Conservation (phyloP, 2,888 invertebrate genomes). For the Maniola hyperantus region DNA sequence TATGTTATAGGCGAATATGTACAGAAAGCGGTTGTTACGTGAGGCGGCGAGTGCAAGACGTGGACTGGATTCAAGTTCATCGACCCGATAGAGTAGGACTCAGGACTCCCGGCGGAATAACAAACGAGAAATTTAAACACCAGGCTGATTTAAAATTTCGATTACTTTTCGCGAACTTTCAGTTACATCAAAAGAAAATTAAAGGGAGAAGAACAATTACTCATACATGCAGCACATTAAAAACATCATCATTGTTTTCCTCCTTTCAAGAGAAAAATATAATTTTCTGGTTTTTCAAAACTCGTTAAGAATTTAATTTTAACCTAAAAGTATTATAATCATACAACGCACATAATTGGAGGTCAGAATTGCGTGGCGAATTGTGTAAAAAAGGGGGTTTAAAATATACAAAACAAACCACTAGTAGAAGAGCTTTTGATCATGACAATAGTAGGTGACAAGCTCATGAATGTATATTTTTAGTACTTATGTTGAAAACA, state of each 20-base stretch:
- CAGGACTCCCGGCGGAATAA: conserved; percentile 77
- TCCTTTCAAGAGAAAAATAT: neutral
- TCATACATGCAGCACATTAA: neutral
- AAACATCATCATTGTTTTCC: neutral
- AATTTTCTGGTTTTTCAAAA: neutral
- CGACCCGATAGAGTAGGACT: conserved; percentile 74
- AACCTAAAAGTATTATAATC: too few species aligned
- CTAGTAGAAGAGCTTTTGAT: too few species aligned
- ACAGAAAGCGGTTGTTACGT: conserved; percentile 76
- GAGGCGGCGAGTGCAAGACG: conserved; percentile 74
- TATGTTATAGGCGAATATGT: conserved; percentile 43
- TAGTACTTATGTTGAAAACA: too few species aligned
- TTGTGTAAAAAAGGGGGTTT: neutral
- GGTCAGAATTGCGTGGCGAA: neutral
- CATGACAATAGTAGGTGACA: too few species aligned
- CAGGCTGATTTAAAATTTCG: conserved; percentile 32
- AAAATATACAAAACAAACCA: too few species aligned
- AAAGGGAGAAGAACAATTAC: neutral
- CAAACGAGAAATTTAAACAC: conserved; percentile 50
- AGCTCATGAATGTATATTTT: too few species aligned
- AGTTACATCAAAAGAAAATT: conserved; percentile 3
- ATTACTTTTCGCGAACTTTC: conserved; percentile 21
- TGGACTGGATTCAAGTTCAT: conserved; percentile 77
- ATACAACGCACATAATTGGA: too few species aligned
- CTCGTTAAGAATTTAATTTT: neutral